Evolutionary conservation across 2,888 invertebrate genomes (phyloP).

Genomic region (Caenorhabditis doughertyi): DNA sequence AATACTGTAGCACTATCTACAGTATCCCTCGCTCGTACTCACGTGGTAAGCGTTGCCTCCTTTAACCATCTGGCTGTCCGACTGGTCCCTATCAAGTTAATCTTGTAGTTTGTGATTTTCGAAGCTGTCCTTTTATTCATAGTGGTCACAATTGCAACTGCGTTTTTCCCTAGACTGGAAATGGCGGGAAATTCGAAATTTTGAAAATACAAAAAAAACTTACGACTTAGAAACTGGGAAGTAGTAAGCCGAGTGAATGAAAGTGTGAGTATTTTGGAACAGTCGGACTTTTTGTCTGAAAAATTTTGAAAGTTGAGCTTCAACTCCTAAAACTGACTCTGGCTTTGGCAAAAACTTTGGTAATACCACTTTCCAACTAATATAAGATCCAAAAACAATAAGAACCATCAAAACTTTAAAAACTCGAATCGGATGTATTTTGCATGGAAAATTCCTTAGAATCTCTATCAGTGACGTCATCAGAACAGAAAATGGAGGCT

Average conservation of each 20-base stretch:
- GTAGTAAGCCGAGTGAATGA: constrained; percentile 38
- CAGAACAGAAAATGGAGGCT: background rate
- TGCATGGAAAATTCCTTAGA: constrained; percentile 9
- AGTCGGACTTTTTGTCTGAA: background rate
- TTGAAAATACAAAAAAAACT: background rate
- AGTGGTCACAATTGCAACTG: constrained; percentile 44
- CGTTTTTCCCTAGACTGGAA: constrained; percentile 39
- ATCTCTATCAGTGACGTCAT: background rate
- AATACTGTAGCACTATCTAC: too few relatives aligned
- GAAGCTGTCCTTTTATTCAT: constrained; percentile 48
- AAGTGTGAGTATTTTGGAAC: constrained; percentile 14
- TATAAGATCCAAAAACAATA: background rate
- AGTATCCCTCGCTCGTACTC: too few relatives aligned
- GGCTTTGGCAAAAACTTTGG: background rate
- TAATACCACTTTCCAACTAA: background rate
- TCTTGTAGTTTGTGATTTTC: constrained; percentile 24
- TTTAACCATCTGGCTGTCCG: constrained; percentile 17
- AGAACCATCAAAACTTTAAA: background rate
- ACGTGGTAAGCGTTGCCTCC: constrained; percentile 42
- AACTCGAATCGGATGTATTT: constrained; percentile 12
- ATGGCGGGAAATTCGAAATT: background rate
- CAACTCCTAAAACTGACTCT: background rate
- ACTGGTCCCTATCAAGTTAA: constrained; percentile 42
- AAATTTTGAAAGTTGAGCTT: background rate
- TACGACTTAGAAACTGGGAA: constrained; percentile 25